Conservation (phyloP, 2,888 invertebrate species). For the Lycaena phlaeas region DNA sequence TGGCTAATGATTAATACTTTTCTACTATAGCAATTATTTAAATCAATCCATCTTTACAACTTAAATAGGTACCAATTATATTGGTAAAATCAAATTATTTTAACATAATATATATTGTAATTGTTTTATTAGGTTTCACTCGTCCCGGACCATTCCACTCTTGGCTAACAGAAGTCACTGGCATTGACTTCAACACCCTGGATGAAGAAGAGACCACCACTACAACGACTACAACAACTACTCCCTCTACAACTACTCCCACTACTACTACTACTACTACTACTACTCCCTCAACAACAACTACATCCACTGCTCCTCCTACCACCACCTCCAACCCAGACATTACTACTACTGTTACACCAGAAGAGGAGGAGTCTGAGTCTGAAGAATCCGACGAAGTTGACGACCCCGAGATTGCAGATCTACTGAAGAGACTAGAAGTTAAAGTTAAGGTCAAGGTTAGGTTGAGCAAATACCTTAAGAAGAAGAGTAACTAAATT, state of each 20-base stretch:
- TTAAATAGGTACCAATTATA: background rate
- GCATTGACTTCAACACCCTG: conserved; percentile 48
- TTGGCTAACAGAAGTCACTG: conserved; percentile 44
- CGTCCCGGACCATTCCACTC: conserved; percentile 50
- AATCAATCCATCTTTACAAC: no score
- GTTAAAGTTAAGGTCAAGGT: conserved; percentile 56
- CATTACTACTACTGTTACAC: conserved; percentile 19
- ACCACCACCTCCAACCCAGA: conserved; percentile 13
- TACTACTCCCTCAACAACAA: conserved; percentile 11
- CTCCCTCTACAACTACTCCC: conserved; percentile 15
- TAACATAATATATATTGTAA: no score
- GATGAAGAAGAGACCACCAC: conserved; percentile 26
- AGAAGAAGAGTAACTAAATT: conserved; percentile 23
- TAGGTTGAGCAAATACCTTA: conserved; percentile 38
- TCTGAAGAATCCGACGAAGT: conserved; percentile 22
- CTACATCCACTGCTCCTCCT: conserved; percentile 9
- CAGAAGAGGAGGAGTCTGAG: conserved; percentile 29
- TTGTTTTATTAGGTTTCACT: conserved; percentile 52
- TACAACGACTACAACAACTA: conserved; percentile 16
- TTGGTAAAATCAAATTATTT: background rate
- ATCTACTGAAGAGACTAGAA: conserved; percentile 47
- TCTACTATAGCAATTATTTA: no score
- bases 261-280: conserved; percentile 8
- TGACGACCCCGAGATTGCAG: conserved; percentile 35
- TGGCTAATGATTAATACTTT: no score